Percentiles rank a stretch among this genome's conserved stretches.
phyloP scores from a whole-genome alignment of 2,113 vertebrate species.

The Bubo scandiacus region DNA sequence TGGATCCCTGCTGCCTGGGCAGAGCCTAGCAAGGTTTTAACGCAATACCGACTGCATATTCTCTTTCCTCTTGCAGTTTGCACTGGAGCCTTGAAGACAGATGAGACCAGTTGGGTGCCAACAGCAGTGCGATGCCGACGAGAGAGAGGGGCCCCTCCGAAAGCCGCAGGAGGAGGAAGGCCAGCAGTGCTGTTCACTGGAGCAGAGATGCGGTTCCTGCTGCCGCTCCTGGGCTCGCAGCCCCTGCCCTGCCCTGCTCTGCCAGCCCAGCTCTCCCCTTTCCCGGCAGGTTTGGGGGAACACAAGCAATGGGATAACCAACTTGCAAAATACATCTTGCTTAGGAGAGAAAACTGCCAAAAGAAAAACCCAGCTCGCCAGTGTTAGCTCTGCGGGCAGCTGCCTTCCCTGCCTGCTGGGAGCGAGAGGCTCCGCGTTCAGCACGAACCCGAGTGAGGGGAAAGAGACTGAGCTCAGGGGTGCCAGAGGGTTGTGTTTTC shows the following conservation, averaged over 20 bases:
- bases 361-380: background rate
- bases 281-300: background rate
- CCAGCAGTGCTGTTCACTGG: background rate
- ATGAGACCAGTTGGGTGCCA: background rate
- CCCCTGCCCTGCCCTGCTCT: background rate
- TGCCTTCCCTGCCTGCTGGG: background rate
- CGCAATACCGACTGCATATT: fast-evolving
- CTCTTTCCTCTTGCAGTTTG: background rate
- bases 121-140: fast-evolving
- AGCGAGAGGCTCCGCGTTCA: background rate
- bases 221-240: background rate
- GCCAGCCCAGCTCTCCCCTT: background rate
- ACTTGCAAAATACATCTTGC: background rate
- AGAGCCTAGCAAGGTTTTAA: background rate
- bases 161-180: background rate
- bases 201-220: background rate
- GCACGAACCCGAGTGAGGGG: background rate
- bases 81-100: background rate
- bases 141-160: background rate
- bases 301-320: background rate
- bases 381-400: background rate
- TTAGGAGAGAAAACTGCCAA: background rate
- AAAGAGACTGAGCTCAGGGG: background rate
- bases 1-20: background rate
- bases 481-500: background rate